These are phyloP conservation scores for Tychaedon coryphoeus DNA, from an alignment of 2,113 vertebrate species.

Conservation along the genomic window DNA sequence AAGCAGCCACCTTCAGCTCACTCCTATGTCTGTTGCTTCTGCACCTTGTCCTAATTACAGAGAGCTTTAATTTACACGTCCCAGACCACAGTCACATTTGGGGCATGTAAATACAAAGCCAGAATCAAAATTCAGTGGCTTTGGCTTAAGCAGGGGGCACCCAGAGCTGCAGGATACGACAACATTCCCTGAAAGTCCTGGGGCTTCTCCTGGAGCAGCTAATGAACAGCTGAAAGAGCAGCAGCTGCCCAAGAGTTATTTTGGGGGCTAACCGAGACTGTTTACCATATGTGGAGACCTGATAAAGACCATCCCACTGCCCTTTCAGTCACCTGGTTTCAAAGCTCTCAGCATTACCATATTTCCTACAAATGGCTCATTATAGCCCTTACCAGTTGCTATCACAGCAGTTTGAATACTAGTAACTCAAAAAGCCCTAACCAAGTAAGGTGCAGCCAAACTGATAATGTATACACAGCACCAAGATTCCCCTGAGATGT, in stretches of 20 bases:
- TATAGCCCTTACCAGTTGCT: constrained; percentile 52
- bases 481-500: background rate
- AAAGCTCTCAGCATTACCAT: background rate
- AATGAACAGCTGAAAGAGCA: background rate
- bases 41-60: background rate
- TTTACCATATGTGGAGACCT: background rate
- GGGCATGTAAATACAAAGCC: background rate
- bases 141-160: background rate
- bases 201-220: background rate
- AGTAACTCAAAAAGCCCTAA: constrained; percentile 23
- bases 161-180: background rate
- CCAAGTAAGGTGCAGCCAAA: constrained; percentile 37
- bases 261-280: background rate
- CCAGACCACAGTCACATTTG: background rate
- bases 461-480: background rate
- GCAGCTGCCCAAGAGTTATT: constrained; percentile 2
- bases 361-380: constrained; percentile 50
- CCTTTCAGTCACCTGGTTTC: background rate
- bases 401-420: background rate
- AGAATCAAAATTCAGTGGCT: background rate
- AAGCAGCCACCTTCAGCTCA: background rate
- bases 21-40: background rate
- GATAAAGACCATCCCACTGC: background rate
- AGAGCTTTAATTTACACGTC: background rate
- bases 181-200: background rate